phyloP scores from a whole-genome alignment of 1,140 invertebrate species.

The Asbolus verrucosus region DNA sequence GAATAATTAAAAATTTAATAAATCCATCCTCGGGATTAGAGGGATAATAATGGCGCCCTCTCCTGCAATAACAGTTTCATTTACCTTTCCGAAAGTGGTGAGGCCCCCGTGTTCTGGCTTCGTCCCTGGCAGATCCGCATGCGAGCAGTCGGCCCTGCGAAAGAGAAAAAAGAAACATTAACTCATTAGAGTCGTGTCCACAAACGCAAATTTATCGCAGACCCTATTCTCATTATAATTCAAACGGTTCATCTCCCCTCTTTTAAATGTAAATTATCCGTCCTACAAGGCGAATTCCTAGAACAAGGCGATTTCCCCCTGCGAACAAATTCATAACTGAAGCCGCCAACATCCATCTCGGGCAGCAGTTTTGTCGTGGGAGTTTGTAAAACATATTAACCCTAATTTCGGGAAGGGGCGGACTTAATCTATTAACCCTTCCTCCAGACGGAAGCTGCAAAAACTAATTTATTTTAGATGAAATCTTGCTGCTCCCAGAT shows the following conservation, averaged over 20 bases:
- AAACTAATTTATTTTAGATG: conserved; percentile 29
- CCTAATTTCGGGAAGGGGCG: conserved; percentile 1
- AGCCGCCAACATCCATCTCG: conserved; percentile 7
- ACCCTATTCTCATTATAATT: no score
- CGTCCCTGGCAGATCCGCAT: conserved; percentile 70
- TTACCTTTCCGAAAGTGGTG: conserved; percentile 78
- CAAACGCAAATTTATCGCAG: no score
- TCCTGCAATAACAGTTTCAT: conserved; percentile 48
- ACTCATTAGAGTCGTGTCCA: no score
- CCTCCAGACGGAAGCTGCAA: conserved; percentile 9
- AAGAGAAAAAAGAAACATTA: conserved; percentile 42
- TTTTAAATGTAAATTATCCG: no score
- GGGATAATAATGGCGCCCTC: no score
- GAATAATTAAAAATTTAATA: conserved; percentile 11
- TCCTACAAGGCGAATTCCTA: not conserved
- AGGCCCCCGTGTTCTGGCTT: conserved; percentile 74
- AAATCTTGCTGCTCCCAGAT: not conserved
- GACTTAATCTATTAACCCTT: conserved; percentile 17
- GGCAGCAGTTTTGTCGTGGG: conserved; percentile 1
- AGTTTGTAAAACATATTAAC: conserved; percentile 5
- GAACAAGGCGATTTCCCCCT: not conserved
- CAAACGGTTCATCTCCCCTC: no score
- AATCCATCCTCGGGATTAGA: conserved; percentile 16
- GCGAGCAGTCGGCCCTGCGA: conserved; percentile 75
- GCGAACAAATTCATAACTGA: not conserved